Evolutionary conservation across 2,888 invertebrate species (phyloP).

Genomic region (Aphidoletes aphidimyza): DNA sequence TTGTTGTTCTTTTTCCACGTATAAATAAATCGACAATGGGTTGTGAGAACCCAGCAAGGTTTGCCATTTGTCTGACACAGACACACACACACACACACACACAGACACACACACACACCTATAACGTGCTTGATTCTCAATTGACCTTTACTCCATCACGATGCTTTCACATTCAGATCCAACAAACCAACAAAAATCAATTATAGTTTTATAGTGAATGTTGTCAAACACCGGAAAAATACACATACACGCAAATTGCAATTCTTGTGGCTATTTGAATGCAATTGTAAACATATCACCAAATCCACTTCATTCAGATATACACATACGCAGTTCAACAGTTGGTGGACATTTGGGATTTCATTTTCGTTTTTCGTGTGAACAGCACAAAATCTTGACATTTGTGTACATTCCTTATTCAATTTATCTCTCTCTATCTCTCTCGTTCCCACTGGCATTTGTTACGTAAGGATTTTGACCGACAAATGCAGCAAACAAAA

Average conservation of each 20-base stretch:
- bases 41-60: background rate
- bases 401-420: too few relatives aligned
- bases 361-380: too few relatives aligned
- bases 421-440: too few relatives aligned
- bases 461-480: too few relatives aligned
- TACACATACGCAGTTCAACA: too few relatives aligned
- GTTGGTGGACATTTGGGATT: too few relatives aligned
- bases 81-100: background rate
- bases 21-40: background rate
- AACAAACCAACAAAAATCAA: background rate
- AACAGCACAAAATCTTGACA: too few relatives aligned
- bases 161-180: slow-evolving; percentile 29
- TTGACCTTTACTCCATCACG: slow-evolving; percentile 33
- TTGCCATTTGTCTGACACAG: slow-evolving; percentile 13
- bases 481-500: too few relatives aligned
- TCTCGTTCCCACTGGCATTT: too few relatives aligned
- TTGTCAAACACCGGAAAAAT: background rate
- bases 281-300: background rate
- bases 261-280: background rate
- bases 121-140: background rate
- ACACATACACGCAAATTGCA: background rate
- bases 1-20: background rate
- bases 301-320: too few relatives aligned
- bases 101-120: background rate
- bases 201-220: background rate